These are phyloP conservation scores for Steatornis caripensis DNA, from an alignment of 2,113 vertebrate species.

Conservation along the genomic window DNA sequence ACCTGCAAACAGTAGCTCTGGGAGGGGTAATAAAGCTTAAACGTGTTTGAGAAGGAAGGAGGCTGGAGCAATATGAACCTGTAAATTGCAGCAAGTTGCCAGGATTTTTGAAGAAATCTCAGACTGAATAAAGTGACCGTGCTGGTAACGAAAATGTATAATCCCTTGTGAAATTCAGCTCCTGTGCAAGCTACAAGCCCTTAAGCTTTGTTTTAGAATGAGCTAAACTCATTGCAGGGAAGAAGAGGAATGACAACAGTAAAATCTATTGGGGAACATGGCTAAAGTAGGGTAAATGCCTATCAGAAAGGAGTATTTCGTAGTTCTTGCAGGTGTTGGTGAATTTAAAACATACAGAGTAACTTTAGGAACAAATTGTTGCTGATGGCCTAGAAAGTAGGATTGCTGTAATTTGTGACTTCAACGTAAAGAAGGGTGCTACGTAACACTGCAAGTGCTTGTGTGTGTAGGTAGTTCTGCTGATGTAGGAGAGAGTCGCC, in stretches of 20 bases:
- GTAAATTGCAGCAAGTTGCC: constrained; percentile 6
- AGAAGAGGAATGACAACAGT: neutral
- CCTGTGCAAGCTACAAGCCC: neutral
- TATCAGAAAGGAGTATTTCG: neutral
- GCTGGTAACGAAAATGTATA: neutral
- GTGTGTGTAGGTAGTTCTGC: neutral
- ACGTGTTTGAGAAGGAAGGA: neutral
- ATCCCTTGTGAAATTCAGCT: constrained; percentile 2
- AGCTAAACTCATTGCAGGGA: neutral
- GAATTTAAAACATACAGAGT: neutral
- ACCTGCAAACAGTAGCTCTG: neutral
- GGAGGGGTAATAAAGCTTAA: constrained; percentile 22
- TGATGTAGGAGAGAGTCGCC: neutral
- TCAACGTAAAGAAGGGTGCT: neutral
- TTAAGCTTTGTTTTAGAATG: neutral
- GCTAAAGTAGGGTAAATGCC: neutral
- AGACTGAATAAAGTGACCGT: constrained; percentile 12
- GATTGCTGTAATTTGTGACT: neutral
- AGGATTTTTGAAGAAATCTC: neutral
- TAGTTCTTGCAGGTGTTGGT: neutral
- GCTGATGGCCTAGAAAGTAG: neutral
- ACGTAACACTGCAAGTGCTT: neutral
- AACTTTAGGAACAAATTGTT: neutral
- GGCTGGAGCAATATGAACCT: neutral
- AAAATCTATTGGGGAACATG: neutral